Conservation (phyloP, 2,888 invertebrate species). For the Isoperla grammatica region DNA sequence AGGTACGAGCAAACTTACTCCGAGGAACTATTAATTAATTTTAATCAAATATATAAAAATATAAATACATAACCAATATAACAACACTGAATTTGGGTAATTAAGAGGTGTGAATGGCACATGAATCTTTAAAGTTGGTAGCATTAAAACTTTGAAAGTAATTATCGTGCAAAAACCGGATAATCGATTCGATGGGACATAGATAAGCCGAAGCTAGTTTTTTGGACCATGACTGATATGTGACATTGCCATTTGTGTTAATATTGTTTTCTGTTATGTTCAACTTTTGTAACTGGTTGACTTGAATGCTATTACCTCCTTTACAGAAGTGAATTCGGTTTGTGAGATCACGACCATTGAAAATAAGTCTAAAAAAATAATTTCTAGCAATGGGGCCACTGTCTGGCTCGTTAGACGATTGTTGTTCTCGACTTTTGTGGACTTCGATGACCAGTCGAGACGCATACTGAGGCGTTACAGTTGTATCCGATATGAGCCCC, state of each 20-base stretch:
- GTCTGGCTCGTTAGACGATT: conserved; percentile 22
- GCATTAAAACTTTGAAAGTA: conserved; percentile 77
- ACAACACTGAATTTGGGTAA: no score
- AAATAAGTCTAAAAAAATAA: conserved; percentile 75
- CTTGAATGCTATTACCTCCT: conserved; percentile 44
- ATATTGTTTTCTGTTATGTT: conserved; percentile 15
- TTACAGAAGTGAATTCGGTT: conserved; percentile 74
- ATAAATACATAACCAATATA: no score
- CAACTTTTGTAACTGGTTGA: conserved; percentile 20
- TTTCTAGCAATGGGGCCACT: conserved; percentile 51
- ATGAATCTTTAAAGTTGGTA: conserved; percentile 86
- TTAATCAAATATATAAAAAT: no score
- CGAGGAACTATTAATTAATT: no score
- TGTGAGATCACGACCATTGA: conserved; percentile 84
- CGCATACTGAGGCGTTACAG: conserved; percentile 74
- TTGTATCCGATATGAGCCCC: conserved; percentile 55
- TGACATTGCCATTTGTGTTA: conserved; percentile 8
- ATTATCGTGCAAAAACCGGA: conserved; percentile 81
- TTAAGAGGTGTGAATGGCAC: conserved; percentile 39
- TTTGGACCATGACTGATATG: conserved; percentile 16
- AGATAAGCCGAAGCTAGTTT: conserved; percentile 46
- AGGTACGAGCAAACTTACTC: no score
- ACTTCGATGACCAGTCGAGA: conserved; percentile 84
- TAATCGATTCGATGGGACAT: conserved; percentile 83
- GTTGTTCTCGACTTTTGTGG: conserved; percentile 53